Evolutionary conservation across 2,797 vertebrate genomes (phyloP), one percentile per base, ranked within the genome.

Genomic region (Ctenopoma kingsleyae): DNA sequence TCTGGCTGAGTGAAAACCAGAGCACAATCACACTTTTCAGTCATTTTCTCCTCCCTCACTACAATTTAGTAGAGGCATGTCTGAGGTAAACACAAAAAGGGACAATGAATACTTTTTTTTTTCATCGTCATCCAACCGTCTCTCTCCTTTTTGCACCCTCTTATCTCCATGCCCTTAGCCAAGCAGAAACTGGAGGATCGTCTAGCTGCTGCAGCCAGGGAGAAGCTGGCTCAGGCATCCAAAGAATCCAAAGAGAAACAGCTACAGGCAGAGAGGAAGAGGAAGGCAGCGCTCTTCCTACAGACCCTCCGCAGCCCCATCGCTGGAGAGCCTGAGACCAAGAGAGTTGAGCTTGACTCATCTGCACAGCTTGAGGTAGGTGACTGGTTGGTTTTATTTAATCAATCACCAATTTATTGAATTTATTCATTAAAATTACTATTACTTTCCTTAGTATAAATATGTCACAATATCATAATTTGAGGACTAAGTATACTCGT

Each of bases 181-280:
- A 99, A 99, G 80, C 97, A 97, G 91, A 98, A 97, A 83, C 95
- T 99, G 71, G 98, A 99, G 91, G 98, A 98, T 71, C 96, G 98
- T 32, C 92, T 99, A 8, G 96, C 98, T 1, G 97, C 97, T 20
- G 98, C 98, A 10, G 98, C 98, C 32, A 90, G 98, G 57, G 98
- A 99, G 75, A 99, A 99, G 88, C 95, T 99, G 71, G 98, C 97
- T 38, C 98, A 99, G 87, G 98, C 97, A 0, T 97, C 97, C 44
- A 99, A 99, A 89, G 98, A 99, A 83, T 99, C 97, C 0, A 99
- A 99, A 84, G 98, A 99, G 88, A 98, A 98, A 85, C 98, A 99
- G 89, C 95, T 99, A 3, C 98, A 99, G 85, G 98, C 98, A 0
- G 98, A 99, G 82, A 95, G 98, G 50, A 99, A 99, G 83, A 95